Base-by-base conservation (phyloP, 2,888 invertebrate species). In the Colostygia pectinataria region DNA sequence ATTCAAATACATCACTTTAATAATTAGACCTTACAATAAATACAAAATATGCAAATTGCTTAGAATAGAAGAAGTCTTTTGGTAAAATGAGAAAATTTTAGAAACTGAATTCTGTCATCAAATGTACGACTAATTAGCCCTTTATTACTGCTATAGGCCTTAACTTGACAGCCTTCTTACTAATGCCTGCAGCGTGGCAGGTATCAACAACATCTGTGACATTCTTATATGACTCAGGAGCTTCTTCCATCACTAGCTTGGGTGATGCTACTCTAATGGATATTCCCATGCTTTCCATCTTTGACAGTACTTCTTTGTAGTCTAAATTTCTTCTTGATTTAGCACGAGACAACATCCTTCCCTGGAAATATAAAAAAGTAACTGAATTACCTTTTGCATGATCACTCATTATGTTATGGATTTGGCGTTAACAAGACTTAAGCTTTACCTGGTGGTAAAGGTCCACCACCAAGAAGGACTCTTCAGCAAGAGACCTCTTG, bases 141-240 rank as follows among this genome's bases (percentile, higher is more conserved):
- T 99, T 99, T 64, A 99, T 99, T 15, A 99, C 99, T 48, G 99
- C 99, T 74, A 99, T 98, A 0, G 99, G 99, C 65, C 98, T 92
- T 67, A 99, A 91, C 86, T 99, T 99, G 28, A 99, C 96, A 68
- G 97, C 94, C 80, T 99, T 99, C 77, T 97, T 97, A 72, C 98
- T 98, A 50, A 99, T 98, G 9, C 99, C 99, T 25, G 98, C 99
- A 13, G 94, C 95, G 79, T 99, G 98, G 71, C 99, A 99, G 2
- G 99, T 99, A 79, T 99, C 94, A 0, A 99, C 99, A 5, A 99
- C 99, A 90, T 99, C 99, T 0, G 98, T 99, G 0, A 99, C 99
- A 90, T 99, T 98, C 88, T 99, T 99, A 83, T 99, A 99, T 0
- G 99, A 99, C 74, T 99, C 98, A 0, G 99, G 99, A 2, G 99